These are phyloP conservation scores for Hoplias malabaricus DNA, from an alignment of 2,113 vertebrate genomes.

Conservation along the genomic window DNA sequence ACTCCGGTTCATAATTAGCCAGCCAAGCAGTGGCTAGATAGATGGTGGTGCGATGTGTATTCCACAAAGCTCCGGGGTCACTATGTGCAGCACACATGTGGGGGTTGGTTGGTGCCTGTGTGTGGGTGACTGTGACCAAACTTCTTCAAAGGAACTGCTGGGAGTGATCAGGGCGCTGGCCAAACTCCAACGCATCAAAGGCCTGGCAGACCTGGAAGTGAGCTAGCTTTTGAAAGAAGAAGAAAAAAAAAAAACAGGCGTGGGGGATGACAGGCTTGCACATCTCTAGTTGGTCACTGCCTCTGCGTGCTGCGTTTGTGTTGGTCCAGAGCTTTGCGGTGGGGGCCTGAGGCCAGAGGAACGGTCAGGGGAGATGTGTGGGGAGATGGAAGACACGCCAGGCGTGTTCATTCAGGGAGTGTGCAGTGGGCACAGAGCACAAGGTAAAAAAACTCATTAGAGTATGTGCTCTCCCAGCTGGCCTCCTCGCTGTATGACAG, in stretches of 20 bases:
- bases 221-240: slow-evolving; percentile 56
- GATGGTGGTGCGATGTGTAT: slow-evolving; percentile 14
- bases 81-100: not conserved
- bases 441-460: slow-evolving; percentile 43
- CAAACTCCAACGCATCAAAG: slow-evolving; percentile 69
- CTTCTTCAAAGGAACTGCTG: slow-evolving; percentile 71
- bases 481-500: slow-evolving; percentile 27
- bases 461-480: slow-evolving; percentile 35
- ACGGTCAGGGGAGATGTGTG: slow-evolving; percentile 19
- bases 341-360: slow-evolving; percentile 27
- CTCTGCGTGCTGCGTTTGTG: not conserved
- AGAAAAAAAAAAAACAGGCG: slow-evolving; percentile 25
- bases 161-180: slow-evolving; percentile 67
- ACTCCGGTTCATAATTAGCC: slow-evolving; percentile 21
- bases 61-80: slow-evolving; percentile 20
- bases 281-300: slow-evolving; percentile 37
- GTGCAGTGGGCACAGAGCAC: slow-evolving; percentile 37
- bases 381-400: slow-evolving; percentile 44
- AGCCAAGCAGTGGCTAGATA: slow-evolving; percentile 4
- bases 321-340: not conserved
- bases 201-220: slow-evolving; percentile 61
- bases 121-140: slow-evolving; percentile 13
- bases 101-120: slow-evolving; percentile 8
- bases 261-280: slow-evolving; percentile 20
- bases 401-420: slow-evolving; percentile 24